These are phyloP conservation scores for Tyria jacobaeae DNA, from an alignment of 2,888 invertebrate genomes.

Conservation along the genomic window DNA sequence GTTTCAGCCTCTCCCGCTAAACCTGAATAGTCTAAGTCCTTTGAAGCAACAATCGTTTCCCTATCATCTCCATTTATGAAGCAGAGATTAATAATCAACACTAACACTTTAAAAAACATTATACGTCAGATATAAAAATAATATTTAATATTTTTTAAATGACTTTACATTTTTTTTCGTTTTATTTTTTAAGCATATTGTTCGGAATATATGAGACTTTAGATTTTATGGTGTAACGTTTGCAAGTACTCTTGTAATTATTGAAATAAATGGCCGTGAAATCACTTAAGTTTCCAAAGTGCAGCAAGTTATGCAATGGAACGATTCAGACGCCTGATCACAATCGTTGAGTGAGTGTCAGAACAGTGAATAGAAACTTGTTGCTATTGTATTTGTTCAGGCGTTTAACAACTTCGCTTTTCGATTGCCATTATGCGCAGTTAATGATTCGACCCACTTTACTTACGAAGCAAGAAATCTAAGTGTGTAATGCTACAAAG, in stretches of 20 bases:
- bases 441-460: constrained; percentile 34
- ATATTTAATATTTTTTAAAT: constrained; percentile 4
- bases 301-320: constrained; percentile 50
- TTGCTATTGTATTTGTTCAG: constrained; percentile 63
- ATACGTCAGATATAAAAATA: constrained; percentile 2
- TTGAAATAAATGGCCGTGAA: constrained; percentile 66
- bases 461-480: neutral
- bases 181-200: constrained; percentile 24
- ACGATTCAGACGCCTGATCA: constrained; percentile 53
- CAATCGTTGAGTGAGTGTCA: constrained; percentile 41
- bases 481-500: neutral
- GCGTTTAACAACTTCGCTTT: constrained; percentile 57
- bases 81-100: constrained; percentile 25
- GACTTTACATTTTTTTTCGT: constrained; percentile 27
- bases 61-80: constrained; percentile 36
- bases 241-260: constrained; percentile 18
- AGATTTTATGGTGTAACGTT: constrained; percentile 1
- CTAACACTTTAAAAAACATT: constrained; percentile 33
- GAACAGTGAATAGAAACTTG: constrained; percentile 43
- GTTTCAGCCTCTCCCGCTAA: constrained; percentile 71
- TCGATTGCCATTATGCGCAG: constrained; percentile 29
- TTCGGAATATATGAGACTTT: constrained; percentile 5
- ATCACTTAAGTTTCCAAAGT: constrained; percentile 58
- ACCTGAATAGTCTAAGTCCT: constrained; percentile 69
- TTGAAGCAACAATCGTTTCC: constrained; percentile 44